Evolutionary conservation across 1,140 invertebrate species (phyloP), one percentile per base, ranked within the genome.

Genomic region (Eueides isabella): DNA sequence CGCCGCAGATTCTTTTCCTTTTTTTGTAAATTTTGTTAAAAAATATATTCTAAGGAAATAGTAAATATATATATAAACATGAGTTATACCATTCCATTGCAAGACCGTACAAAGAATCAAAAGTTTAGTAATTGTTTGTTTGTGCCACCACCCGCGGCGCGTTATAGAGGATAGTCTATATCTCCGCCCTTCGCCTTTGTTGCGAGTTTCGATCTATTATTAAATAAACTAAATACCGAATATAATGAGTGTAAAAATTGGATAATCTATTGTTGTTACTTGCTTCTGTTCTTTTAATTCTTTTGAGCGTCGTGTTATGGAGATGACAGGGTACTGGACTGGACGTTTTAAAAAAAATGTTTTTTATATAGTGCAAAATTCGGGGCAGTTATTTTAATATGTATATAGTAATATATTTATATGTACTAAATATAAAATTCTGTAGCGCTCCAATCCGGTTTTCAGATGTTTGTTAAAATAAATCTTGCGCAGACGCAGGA

Each of bases 181-280:
- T 76, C 44, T 65, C 66, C 62, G 61, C 44, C 72, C 72, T 33
- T 61, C 19, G 14, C 35, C 61, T 66, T 80, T 82, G 77, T 82
- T 76, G 70, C 65, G 33, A 77, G 74, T 80, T 83, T 74, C 28
- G 48, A n/a, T 44, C 63, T 68, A 73, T 78, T 81, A 73, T 82
- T 72, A 75, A 78, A 78, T 80, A 76, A 79, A 72, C 76, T 85
- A 85, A 85, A 82, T 75, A 83, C 74, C 79, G 77, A 31, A 74
- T 41, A 79, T 85, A 84, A 85, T 85, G 74, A 79, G 76, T 75
- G 77, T 74, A 76, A 79, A 82, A 84, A 85, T 83, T 85, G 78
- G 76, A 83, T 84, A 71, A 82, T 61, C 74, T 44, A 77, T 85
- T 85, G 80, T 69, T 64, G n/a, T 85, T 77, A 67, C 64, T 30